Conservation (phyloP, 2,113 vertebrate species). For the Camarhynchus parvulus region DNA sequence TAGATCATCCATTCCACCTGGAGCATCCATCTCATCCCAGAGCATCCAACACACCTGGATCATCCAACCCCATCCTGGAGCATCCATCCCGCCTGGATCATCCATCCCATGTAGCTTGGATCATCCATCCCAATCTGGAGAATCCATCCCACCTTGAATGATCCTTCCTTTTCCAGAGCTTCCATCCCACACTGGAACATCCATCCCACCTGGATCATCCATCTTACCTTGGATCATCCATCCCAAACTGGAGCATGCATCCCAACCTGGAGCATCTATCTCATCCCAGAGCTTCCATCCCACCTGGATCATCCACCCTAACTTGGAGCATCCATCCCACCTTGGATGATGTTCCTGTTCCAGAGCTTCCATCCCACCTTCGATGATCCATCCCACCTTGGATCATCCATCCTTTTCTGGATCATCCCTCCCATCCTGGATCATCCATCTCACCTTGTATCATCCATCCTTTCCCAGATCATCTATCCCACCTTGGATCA, state of each 20-base stretch:
- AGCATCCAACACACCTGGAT: background rate
- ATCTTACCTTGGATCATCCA: fast-evolving
- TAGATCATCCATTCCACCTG: too few relatives aligned
- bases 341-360: too few relatives aligned
- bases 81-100: background rate
- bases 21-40: background rate
- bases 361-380: too few relatives aligned
- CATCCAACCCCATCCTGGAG: background rate
- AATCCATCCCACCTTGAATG: background rate
- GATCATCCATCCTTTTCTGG: background rate
- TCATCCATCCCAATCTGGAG: background rate
- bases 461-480: too few relatives aligned
- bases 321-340: too few relatives aligned
- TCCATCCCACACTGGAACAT: too few relatives aligned
- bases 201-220: background rate
- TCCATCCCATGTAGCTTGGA: background rate
- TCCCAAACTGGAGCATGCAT: too few relatives aligned
- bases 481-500: too few relatives aligned
- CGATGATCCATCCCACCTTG: too few relatives aligned
- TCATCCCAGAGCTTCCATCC: too few relatives aligned
- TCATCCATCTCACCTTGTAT: background rate
- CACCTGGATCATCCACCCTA: background rate
- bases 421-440: background rate
- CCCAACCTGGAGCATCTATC: too few relatives aligned
- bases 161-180: too few relatives aligned